These are phyloP conservation scores for Carpatolechia fugitivella DNA, from an alignment of 2,888 invertebrate species.

Conservation along the genomic window DNA sequence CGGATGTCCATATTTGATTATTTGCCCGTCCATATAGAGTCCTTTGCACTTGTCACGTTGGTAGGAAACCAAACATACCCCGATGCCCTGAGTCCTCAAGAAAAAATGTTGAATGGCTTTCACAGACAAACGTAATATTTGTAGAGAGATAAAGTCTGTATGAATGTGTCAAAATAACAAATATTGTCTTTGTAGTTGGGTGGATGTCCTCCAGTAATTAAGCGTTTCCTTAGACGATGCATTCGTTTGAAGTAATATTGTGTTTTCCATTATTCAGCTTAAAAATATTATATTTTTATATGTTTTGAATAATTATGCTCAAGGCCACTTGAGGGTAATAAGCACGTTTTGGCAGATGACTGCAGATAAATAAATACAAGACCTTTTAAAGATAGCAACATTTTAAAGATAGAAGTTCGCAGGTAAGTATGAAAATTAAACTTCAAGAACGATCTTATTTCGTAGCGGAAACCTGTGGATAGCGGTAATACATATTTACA, in stretches of 20 bases:
- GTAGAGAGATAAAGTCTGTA: slow-evolving; percentile 72
- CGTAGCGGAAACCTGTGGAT: too few species aligned
- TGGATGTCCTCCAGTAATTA: slow-evolving; percentile 54
- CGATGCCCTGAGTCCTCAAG: slow-evolving; percentile 47
- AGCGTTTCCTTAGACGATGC: slow-evolving; percentile 31
- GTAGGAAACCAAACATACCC: slow-evolving; percentile 67
- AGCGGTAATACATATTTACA: too few species aligned
- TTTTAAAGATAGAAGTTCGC: too few species aligned
- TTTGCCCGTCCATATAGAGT: slow-evolving; percentile 55
- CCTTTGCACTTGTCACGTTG: slow-evolving; percentile 75
- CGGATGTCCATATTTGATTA: slow-evolving; percentile 57
- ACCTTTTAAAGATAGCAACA: too few species aligned
- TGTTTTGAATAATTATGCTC: too few species aligned
- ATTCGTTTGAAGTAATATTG: slow-evolving; percentile 8
- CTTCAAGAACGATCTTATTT: too few species aligned
- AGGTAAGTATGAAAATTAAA: too few species aligned
- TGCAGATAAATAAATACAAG: too few species aligned
- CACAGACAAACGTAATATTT: slow-evolving; percentile 73
- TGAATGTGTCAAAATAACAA: slow-evolving; percentile 79
- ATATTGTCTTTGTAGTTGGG: slow-evolving; percentile 62
- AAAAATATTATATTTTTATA: too few species aligned
- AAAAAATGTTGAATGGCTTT: slow-evolving; percentile 72
- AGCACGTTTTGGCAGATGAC: too few species aligned
- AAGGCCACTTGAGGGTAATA: too few species aligned
- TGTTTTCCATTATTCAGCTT: background rate